Percentiles rank a stretch among this genome's conserved stretches.
These are phyloP conservation scores for Harpagoxenus sublaevis DNA, from an alignment of 2,888 invertebrate species.

Conservation along the genomic window DNA sequence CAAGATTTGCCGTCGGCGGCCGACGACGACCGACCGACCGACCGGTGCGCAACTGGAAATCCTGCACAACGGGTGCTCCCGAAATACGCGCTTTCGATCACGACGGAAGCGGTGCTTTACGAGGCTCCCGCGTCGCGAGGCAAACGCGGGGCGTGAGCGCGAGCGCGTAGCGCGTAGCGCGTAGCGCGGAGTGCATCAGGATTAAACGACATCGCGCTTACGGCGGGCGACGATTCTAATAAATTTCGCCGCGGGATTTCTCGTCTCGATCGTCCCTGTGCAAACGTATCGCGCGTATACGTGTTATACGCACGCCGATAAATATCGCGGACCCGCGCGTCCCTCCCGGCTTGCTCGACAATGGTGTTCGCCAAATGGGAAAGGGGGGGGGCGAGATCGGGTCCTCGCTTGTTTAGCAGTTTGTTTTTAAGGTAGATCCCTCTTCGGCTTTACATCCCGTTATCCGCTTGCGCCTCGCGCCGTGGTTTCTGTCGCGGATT, in stretches of 20 bases:
- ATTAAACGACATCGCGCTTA: conserved; percentile 63
- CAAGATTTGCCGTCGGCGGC: conserved; percentile 81
- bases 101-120: conserved; percentile 67
- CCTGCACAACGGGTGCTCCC: conserved; percentile 77
- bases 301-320: conserved; percentile 27
- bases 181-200: conserved; percentile 52
- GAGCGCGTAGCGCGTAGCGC: too few relatives aligned
- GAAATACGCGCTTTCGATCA: conserved; percentile 63
- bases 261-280: conserved; percentile 40
- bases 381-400: background rate
- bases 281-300: conserved; percentile 23
- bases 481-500: conserved; percentile 5
- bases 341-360: conserved; percentile 36
- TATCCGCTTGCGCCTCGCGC: background rate
- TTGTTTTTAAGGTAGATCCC: conserved; percentile 54
- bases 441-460: conserved; percentile 28
- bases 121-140: conserved; percentile 25
- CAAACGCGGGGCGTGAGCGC: background rate
- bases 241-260: conserved; percentile 44
- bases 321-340: conserved; percentile 35
- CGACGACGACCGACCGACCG: conserved; percentile 62
- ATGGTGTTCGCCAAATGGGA: background rate
- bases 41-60: conserved; percentile 66
- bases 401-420: conserved; percentile 47
- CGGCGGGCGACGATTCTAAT: conserved; percentile 50